Conservation (phyloP, 2,797 vertebrate species). For the Syngnathus acus region DNA sequence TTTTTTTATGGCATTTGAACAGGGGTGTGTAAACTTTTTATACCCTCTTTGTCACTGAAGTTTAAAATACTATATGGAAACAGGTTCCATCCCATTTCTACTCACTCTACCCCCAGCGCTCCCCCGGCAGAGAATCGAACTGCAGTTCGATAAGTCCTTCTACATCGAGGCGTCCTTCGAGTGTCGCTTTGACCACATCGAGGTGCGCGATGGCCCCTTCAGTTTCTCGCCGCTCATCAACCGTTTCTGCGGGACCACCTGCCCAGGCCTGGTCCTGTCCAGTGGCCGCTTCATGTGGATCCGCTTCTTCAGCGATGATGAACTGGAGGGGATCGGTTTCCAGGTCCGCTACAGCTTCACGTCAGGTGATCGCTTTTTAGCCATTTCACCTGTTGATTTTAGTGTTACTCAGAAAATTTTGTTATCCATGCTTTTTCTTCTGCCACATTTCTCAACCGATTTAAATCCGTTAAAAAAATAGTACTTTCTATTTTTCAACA, state of each 20-base stretch:
- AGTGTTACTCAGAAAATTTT: not conserved
- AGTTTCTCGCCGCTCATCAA: constrained; percentile 90
- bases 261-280: constrained; percentile 81
- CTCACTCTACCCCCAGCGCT: constrained; percentile 62
- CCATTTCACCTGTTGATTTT: not conserved
- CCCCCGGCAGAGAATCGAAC: constrained; percentile 88
- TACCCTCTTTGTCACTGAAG: too few relatives aligned
- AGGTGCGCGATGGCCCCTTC: constrained; percentile 92
- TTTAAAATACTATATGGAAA: not conserved
- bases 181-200: constrained; percentile 93
- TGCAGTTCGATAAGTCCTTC: constrained; percentile 82
- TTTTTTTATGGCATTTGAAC: too few relatives aligned
- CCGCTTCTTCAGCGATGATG: constrained; percentile 91
- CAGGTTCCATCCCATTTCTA: constrained; percentile 6
- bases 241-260: constrained; percentile 83
- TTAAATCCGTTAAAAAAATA: not conserved
- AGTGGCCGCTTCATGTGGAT: constrained; percentile 97
- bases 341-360: constrained; percentile 88
- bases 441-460: not conserved
- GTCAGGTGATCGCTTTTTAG: constrained; percentile 71
- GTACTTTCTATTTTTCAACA: not conserved
- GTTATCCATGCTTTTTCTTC: not conserved
- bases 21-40: too few relatives aligned
- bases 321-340: constrained; percentile 90
- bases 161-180: constrained; percentile 91